Evolutionary conservation across 37 sponge, comb jelly and placozoan genomes (phyloP), one percentile per base, ranked within the genome.

Genomic region (Axinella damicornis): DNA sequence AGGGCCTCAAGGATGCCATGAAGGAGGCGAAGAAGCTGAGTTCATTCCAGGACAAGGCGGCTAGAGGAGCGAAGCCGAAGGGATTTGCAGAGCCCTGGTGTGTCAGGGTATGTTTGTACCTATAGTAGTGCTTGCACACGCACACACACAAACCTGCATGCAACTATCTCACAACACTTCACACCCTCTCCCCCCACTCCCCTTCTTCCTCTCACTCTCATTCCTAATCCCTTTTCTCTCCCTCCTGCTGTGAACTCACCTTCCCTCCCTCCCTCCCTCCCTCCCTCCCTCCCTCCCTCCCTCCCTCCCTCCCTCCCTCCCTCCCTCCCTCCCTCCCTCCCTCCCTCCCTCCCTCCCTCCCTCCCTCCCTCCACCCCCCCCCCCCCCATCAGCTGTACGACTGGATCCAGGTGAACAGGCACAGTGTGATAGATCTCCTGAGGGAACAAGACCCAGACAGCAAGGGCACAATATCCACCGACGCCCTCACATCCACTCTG

Each of bases 21-120:
- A 97, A 95, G 66, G 98, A 95, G 34, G 73, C 95, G 20, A 94
- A 95, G 85, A 97, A 90, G 65, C 80, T 92, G 57, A 79, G 91
- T 2, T 63, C 76, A 0, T 87, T 90, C 64, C 91, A 89, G 59
- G 88, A 92, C 78, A 97, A 97, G 36, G 91, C 82, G 0, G 82
- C 57, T n/a, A 79, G 61, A 46, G 96, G 96, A 5, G 77, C 73
- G 2, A 97, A 89, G 53, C 95, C 95, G 38, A 94, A 94, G 83
- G 94, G 94, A 16, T 88, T 66, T 57, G 72, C 95, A 34, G 98
- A 97, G 53, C 84, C 83, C 2, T 97, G 95, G 95, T 71, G 57
- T 22, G 81, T 97, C 13, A 71, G 79, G 88, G 91, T 95, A 63
- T 32, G 73, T 69, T 38, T 46, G 46, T 46, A 46, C 46, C 46